Base-by-base conservation (phyloP, 2,888 invertebrate species). In the Xestobium rufovillosum region DNA sequence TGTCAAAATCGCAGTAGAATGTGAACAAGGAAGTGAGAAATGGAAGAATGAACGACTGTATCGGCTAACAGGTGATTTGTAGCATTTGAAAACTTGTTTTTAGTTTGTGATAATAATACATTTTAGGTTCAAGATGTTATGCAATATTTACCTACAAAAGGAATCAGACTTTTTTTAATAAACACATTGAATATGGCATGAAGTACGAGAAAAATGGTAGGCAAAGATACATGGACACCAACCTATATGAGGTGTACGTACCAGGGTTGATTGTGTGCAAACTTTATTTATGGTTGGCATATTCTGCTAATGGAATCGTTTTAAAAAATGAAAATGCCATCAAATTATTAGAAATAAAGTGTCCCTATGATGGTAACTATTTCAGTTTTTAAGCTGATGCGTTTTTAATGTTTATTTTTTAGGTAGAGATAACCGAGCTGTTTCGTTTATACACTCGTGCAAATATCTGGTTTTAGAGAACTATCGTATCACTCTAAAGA, bases 341-440 rank as follows among this genome's bases (percentile, higher is more conserved):
- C 10, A 10, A n/a, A 33, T 11, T 38, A n/a, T 13, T 38, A 16
- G 33, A 38, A 38, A 38, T 38, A 8, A 38, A 38, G 27, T 38
- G 38, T 12, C 33, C 33, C 2, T 38, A 14, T 28, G 13, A 11
- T 11, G 33, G 38, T 12, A 38, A 34, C 11, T 4, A 16, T n/a
- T 31, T 19, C 4, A 6, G 12, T 34, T n/a, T 11, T 10, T 25
- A 11, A 6, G 15, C n/a, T 6, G 14, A 9, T 14, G 10, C 11
- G 12, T 25, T 32, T 8, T n/a, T 14, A 10, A 30, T 6, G 6
- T 19, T 6, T 8, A 19, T 19, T 19, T 19, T 19, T 19, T 19
- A 19, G 23, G 23, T n/a, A 19, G n/a, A 19, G 23, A 19, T 19
- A n/a, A 8, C 6, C 23, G 6, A 8, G 23, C 23, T n/a, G n/a